These are phyloP conservation scores for Ianthella basta DNA, from an alignment of 37 sponge, comb jelly and placozoan genomes.

Conservation along the genomic window DNA sequence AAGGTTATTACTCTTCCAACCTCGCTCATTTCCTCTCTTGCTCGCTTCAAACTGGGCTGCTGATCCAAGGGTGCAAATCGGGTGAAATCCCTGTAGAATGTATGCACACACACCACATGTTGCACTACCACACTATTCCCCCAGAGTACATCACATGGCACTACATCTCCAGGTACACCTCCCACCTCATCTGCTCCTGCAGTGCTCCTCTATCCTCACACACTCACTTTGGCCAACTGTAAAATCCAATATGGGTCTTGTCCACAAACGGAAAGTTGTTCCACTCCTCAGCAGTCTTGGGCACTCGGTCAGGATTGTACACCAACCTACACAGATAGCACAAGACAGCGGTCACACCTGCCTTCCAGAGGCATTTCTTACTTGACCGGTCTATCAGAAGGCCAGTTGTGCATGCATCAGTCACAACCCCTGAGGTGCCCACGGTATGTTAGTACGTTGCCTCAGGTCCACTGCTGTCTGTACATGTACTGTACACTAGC, in stretches of 20 bases:
- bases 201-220: not conserved
- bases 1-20: conserved; percentile 21
- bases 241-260: conserved; percentile 84
- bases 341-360: not conserved
- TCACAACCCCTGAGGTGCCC: not conserved
- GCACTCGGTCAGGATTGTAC: conserved; percentile 43
- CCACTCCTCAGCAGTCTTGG: conserved; percentile 66
- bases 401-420: not conserved
- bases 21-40: conserved; percentile 44
- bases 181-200: not conserved
- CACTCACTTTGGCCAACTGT: conserved; percentile 74
- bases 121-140: no score
- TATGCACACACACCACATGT: no score
- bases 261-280: conserved; percentile 64
- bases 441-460: not conserved
- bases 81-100: not conserved
- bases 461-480: not conserved
- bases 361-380: not conserved
- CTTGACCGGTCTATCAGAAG: not conserved
- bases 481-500: not conserved
- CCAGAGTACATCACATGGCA: no score
- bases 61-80: conserved; percentile 40
- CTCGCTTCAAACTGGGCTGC: conserved; percentile 56
- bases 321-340: conserved; percentile 51
- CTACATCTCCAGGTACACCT: no score